Percentiles rank a stretch among this genome's conserved stretches.
These are phyloP conservation scores for Simalia tracyae DNA, from an alignment of 2,797 vertebrate species.

Conservation along the genomic window DNA sequence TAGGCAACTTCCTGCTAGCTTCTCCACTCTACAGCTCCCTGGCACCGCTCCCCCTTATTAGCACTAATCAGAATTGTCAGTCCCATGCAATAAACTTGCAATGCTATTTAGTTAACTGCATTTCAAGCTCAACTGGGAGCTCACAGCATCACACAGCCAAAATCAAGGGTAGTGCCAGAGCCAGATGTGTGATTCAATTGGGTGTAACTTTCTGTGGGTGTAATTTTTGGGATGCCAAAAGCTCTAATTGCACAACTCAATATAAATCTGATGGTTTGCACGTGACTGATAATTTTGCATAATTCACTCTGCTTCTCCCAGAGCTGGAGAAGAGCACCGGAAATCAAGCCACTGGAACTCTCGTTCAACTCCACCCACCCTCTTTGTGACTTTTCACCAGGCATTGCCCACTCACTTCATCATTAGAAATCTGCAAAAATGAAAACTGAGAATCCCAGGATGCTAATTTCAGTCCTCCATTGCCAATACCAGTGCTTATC, in stretches of 20 bases:
- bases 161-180: background rate
- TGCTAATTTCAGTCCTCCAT: background rate
- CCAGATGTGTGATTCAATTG: background rate
- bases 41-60: slow-evolving; percentile 25
- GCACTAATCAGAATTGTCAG: slow-evolving; percentile 40
- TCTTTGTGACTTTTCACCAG: background rate
- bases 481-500: background rate
- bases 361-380: background rate
- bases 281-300: background rate
- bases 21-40: slow-evolving; percentile 6
- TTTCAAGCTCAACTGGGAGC: background rate
- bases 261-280: background rate
- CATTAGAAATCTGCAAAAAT: background rate
- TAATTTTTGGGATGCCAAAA: background rate
- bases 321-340: background rate
- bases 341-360: background rate
- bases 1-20: slow-evolving; percentile 17
- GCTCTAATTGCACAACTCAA: background rate
- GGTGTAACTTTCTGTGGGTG: background rate
- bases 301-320: background rate
- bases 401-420: background rate
- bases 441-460: background rate
- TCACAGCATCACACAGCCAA: slow-evolving; percentile 20
- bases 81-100: slow-evolving; percentile 17
- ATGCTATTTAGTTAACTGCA: slow-evolving; percentile 31